Base-by-base conservation (phyloP, 1,140 invertebrate genomes). In the Trichomalopsis sarcophagae region DNA sequence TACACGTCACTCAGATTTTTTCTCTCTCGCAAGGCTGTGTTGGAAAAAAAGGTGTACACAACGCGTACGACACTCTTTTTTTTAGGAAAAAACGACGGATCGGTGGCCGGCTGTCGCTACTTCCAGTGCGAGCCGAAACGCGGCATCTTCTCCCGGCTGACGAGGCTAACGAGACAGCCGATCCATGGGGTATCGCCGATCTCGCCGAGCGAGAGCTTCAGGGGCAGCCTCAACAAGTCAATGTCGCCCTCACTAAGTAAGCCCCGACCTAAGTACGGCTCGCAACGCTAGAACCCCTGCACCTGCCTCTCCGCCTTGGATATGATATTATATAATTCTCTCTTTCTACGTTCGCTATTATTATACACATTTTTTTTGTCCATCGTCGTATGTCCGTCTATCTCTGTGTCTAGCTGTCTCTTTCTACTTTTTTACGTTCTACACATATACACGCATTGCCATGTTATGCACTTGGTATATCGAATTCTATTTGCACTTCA, bases 51-150 rank as follows among this genome's bases (percentile, higher is more conserved):
- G 17, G 17, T n/a, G 17, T 62, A 62, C 7, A 62, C 23, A 30
- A 30, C 69, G 27, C 33, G 13, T 14, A 30, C 73, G 21, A 5
- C 17, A 11, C 10, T 69, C 44, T 68, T 62, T 69, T 44, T 87
- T 94, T 84, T 90, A 98, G 97, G 97, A 69, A 99, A 99, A 94
- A 99, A 99, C 92, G 98, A 99, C 94, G 99, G 99, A 23, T 97
- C 98, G 27, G 98, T 99, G 71, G 96, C 97, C 81, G 98, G 98
- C 47, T 95, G 96, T 33, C 94, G 97, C 47, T 99, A 99, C 91
- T 99, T 99, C 91, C 98, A 99, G 93, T 99, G 98, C 92, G 97
- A 98, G 92, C 95, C 97, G 10, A 98, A 98, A 89, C 95, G 96
- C 50, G 99, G 99, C 10, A 97, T 99, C 36, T 99, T 99, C 92